Evolutionary conservation across 92 coral and sea anemone genomes (phyloP).

Genomic region (Virgularia gustaviana): DNA sequence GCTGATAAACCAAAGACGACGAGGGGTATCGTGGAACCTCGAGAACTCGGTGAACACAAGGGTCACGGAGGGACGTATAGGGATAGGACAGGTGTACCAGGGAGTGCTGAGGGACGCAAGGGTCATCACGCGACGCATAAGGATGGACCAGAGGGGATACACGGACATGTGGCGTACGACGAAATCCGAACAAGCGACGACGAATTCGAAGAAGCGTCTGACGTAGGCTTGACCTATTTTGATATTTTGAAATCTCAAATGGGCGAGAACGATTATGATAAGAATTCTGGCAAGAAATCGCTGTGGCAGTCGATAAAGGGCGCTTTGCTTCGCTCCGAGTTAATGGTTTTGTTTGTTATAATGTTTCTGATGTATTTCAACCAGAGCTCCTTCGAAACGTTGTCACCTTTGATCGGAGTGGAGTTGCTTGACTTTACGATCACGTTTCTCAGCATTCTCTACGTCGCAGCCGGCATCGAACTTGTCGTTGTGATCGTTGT

Average conservation of each 20-base stretch:
- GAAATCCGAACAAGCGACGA: conserved; percentile 2
- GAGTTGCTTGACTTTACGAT: conserved; percentile 22
- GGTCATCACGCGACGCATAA: neutral
- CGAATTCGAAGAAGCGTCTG: neutral
- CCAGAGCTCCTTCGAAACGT: conserved; percentile 34
- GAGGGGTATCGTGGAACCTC: neutral
- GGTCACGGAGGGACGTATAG: conserved; percentile 1
- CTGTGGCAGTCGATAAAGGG: neutral
- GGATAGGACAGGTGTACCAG: neutral
- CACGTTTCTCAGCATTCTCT: conserved; percentile 24
- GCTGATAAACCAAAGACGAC: neutral
- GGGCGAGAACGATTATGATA: neutral
- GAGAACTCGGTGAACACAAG: neutral
- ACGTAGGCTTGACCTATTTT: conserved; percentile 25
- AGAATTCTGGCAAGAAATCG: neutral
- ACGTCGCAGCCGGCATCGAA: conserved; percentile 33
- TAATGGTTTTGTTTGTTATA: conserved; percentile 20
- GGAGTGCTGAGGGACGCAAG: neutral
- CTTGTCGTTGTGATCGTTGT: conserved; percentile 22
- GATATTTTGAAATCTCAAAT: conserved; percentile 24
- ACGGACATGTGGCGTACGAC: neutral
- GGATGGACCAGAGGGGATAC: neutral
- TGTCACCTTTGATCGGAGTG: conserved; percentile 27
- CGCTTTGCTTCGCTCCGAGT: conserved; percentile 11
- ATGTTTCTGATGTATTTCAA: conserved; percentile 30